A percentile compares a stretch with the other conserved stretches of the same genome.
Conservation (phyloP, 30 jellyfish, hydroid and myxozoan species). For the Chironex yamaguchii region DNA sequence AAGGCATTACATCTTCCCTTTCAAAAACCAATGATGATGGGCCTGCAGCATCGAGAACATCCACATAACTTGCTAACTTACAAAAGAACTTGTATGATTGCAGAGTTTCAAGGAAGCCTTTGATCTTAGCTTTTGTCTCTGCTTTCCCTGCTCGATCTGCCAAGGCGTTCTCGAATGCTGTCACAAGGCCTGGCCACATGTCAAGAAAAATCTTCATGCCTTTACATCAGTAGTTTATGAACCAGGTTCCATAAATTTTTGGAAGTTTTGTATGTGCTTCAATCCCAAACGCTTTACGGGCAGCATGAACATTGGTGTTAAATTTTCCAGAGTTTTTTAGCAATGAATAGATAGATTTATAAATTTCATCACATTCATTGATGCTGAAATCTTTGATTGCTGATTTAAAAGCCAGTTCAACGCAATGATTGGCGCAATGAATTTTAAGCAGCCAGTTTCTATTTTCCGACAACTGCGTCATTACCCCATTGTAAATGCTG, state of each 20-base stretch:
- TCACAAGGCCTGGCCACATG: constrained; percentile 69
- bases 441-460: constrained; percentile 76
- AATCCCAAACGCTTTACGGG: constrained; percentile 36
- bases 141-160: constrained; percentile 61
- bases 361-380: constrained; percentile 29
- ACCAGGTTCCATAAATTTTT: constrained; percentile 62
- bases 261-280: constrained; percentile 35
- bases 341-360: constrained; percentile 2
- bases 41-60: constrained; percentile 51
- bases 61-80: constrained; percentile 55
- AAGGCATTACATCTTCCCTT: constrained; percentile 50
- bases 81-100: constrained; percentile 57
- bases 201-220: constrained; percentile 23
- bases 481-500: constrained; percentile 52
- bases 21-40: constrained; percentile 73
- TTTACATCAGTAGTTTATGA: constrained; percentile 23
- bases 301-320: constrained; percentile 13
- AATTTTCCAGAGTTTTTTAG: constrained; percentile 42
- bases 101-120: constrained; percentile 48
- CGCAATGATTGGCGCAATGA: constrained; percentile 78
- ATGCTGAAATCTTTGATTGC: constrained; percentile 31
- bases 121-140: constrained; percentile 64
- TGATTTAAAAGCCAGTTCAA: constrained; percentile 59
- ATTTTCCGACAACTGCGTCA: constrained; percentile 66
- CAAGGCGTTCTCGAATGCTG: constrained; percentile 57